These are phyloP conservation scores for Colostygia pectinataria DNA, from an alignment of 2,888 invertebrate genomes.

Conservation along the genomic window DNA sequence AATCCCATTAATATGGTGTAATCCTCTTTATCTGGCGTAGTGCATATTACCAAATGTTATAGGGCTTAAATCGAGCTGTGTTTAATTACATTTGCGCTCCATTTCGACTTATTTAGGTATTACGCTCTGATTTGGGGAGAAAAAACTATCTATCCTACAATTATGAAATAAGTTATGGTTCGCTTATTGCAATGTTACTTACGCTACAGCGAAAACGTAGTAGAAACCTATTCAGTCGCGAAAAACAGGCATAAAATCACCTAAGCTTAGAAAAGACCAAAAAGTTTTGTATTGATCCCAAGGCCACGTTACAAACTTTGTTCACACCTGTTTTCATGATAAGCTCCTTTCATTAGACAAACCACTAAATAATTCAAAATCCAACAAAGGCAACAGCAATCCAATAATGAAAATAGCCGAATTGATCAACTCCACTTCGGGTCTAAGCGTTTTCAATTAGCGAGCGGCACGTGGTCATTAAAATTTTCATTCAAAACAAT, in stretches of 20 bases:
- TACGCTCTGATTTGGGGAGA: slow-evolving; percentile 16
- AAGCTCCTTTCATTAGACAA: too few species aligned
- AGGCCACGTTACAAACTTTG: too few species aligned
- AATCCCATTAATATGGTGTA: slow-evolving; percentile 67
- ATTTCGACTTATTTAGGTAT: slow-evolving; percentile 19
- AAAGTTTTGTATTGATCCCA: too few species aligned
- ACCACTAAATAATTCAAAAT: slow-evolving; percentile 19
- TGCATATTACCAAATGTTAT: slow-evolving; percentile 29
- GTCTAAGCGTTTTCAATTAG: slow-evolving; percentile 71
- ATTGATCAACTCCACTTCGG: slow-evolving; percentile 57
- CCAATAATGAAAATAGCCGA: slow-evolving; percentile 48
- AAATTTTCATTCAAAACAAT: slow-evolving; percentile 79
- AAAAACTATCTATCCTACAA: slow-evolving; percentile 8
- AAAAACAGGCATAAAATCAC: too few species aligned
- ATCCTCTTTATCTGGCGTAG: slow-evolving; percentile 60
- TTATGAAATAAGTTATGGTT: background rate
- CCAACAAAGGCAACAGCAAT: slow-evolving; percentile 38
- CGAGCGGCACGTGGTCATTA: slow-evolving; percentile 65
- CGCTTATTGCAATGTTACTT: too few species aligned
- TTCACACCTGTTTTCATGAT: too few species aligned
- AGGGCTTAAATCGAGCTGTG: slow-evolving; percentile 23
- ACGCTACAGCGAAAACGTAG: too few species aligned
- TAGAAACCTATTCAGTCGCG: too few species aligned
- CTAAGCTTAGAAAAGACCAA: too few species aligned
- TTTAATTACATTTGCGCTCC: slow-evolving; percentile 25